Evolutionary conservation across 2,797 vertebrate genomes (phyloP).

Genomic region (Falco biarmicus): DNA sequence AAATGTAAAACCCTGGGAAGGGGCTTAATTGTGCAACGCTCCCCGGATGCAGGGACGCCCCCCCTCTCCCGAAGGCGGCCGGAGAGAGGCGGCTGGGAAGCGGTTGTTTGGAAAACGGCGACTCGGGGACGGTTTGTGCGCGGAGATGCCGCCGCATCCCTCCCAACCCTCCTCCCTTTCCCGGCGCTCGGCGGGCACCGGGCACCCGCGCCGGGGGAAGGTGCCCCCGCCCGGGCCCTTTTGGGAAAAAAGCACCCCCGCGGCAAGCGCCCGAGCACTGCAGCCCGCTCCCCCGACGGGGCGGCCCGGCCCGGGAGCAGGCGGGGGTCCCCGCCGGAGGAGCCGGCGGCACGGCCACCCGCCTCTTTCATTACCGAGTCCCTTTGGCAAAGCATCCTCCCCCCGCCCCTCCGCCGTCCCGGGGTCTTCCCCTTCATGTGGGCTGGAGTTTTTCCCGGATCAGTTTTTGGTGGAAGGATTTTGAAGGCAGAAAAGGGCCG

Average conservation of each 20-base stretch:
- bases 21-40: background rate
- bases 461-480: constrained; percentile 51
- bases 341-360: background rate
- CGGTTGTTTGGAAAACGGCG: constrained; percentile 17
- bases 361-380: constrained; percentile 25
- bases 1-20: background rate
- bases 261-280: background rate
- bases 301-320: background rate
- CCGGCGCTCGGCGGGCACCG: background rate
- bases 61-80: background rate
- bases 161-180: background rate
- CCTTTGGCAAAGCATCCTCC: background rate
- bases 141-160: constrained; percentile 41
- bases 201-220: background rate
- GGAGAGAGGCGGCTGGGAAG: background rate
- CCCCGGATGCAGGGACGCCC: background rate
- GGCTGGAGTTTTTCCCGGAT: constrained; percentile 46
- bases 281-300: background rate
- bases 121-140: background rate
- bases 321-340: background rate
- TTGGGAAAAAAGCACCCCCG: background rate
- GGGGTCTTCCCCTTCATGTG: constrained; percentile 57
- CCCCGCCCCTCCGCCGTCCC: background rate
- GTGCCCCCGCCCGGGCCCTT: background rate
- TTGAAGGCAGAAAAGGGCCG: constrained; percentile 3